Percentiles rank a stretch among this genome's conserved stretches.
These are phyloP conservation scores for Drepana falcataria DNA, from an alignment of 2,888 invertebrate genomes.

Conservation along the genomic window DNA sequence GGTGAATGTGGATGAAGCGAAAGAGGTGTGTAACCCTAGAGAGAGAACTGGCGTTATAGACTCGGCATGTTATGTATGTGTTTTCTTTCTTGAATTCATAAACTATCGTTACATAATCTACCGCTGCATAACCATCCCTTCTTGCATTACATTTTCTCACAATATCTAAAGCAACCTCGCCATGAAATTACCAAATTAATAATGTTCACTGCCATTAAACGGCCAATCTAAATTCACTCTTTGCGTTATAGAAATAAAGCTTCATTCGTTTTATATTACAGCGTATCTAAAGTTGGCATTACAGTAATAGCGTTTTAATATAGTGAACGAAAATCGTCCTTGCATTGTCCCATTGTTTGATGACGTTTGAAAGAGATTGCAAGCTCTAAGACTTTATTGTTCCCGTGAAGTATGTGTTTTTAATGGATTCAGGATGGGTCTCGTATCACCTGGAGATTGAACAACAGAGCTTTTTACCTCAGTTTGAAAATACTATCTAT, in stretches of 20 bases:
- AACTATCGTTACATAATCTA: neutral
- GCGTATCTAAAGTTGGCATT: constrained; percentile 12
- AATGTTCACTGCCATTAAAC: constrained; percentile 1
- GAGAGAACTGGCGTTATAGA: no score
- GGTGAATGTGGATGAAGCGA: no score
- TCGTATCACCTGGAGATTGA: constrained; percentile 30
- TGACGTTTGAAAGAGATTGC: constrained; percentile 57
- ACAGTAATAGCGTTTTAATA: constrained; percentile 67
- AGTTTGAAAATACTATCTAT: no score
- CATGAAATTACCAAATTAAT: constrained; percentile 8
- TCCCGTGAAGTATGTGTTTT: constrained; percentile 32
- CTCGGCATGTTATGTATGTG: no score
- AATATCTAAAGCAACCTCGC: constrained; percentile 14
- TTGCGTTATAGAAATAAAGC: neutral
- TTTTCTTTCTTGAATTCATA: neutral
- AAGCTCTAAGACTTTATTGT: constrained; percentile 44
- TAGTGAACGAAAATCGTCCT: constrained; percentile 69
- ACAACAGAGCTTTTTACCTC: constrained; percentile 1
- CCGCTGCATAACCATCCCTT: neutral
- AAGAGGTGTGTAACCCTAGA: no score
- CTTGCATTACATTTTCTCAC: constrained; percentile 10
- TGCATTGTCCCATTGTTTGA: constrained; percentile 69
- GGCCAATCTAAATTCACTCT: neutral
- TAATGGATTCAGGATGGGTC: constrained; percentile 22
- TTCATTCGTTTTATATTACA: constrained; percentile 5